phyloP scores from a whole-genome alignment of 2,888 invertebrate genomes.

The Leptopterna dolabrata region DNA sequence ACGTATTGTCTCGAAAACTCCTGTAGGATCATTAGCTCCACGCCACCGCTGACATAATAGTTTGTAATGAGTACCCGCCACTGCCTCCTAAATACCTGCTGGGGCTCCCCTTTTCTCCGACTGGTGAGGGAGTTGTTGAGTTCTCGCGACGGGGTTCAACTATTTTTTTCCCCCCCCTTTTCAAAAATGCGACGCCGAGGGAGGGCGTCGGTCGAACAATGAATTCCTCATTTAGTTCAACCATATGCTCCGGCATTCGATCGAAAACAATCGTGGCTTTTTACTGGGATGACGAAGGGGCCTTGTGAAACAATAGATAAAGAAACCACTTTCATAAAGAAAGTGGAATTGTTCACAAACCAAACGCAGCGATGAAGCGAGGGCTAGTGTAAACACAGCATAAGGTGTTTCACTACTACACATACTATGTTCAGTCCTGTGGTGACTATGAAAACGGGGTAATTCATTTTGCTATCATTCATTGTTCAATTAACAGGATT shows the following conservation, averaged over 20 bases:
- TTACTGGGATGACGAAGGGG: not conserved
- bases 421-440: too few species aligned
- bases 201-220: not conserved
- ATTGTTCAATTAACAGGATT: too few species aligned
- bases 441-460: too few species aligned
- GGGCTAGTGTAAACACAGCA: too few species aligned
- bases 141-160: not conserved
- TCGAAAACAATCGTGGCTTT: not conserved
- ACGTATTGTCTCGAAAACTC: constrained; percentile 42
- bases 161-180: not conserved
- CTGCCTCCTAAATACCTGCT: not conserved
- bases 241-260: not conserved
- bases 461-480: too few species aligned
- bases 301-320: not conserved
- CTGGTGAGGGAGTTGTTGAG: not conserved
- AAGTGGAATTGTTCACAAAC: not conserved
- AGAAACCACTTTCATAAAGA: not conserved
- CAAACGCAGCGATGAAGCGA: not conserved
- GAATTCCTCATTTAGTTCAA: not conserved
- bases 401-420: too few species aligned
- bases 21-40: constrained; percentile 39
- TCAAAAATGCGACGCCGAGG: not conserved
- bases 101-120: not conserved
- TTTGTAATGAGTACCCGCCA: constrained; percentile 22
- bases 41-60: constrained; percentile 41